These are phyloP conservation scores for Aleiodes testaceus DNA, from an alignment of 2,888 invertebrate genomes.

Conservation along the genomic window DNA sequence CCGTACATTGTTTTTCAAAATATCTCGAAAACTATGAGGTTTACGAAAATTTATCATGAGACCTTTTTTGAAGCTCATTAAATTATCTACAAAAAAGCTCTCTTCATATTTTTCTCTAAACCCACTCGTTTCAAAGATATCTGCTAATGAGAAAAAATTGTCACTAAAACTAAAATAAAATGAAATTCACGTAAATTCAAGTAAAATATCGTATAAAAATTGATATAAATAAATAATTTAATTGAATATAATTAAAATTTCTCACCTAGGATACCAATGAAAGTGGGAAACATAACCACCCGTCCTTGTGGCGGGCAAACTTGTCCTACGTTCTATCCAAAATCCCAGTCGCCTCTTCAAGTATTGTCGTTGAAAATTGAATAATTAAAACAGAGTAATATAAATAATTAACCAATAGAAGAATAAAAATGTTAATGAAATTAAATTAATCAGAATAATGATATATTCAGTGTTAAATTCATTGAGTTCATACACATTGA, in stretches of 20 bases:
- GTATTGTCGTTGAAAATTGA: neutral
- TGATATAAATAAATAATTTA: neutral
- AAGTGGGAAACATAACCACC: conserved; percentile 81
- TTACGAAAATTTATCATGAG: neutral
- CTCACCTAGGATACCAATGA: conserved; percentile 83
- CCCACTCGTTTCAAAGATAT: too few relatives aligned
- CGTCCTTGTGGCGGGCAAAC: conserved; percentile 62
- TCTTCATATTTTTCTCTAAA: neutral
- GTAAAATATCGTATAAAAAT: neutral
- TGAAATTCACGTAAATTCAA: neutral
- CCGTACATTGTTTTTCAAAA: conserved; percentile 1
- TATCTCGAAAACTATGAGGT: neutral
- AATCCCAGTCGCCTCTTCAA: neutral
- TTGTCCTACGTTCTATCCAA: conserved; percentile 11
- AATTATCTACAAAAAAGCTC: neutral
- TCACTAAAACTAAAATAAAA: neutral
- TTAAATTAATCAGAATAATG: neutral
- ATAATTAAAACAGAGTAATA: neutral
- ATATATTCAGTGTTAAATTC: neutral
- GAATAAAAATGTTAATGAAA: neutral
- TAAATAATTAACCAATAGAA: conserved; percentile 7
- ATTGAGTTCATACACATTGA: neutral
- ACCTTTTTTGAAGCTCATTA: neutral
- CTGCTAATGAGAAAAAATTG: neutral
- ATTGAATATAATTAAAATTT: conserved; percentile 50